A percentile compares a stretch with the other conserved stretches of the same genome.
Evolutionary conservation across 2,888 invertebrate species (phyloP).

Genomic region (Nephrotoma guestfalica): DNA sequence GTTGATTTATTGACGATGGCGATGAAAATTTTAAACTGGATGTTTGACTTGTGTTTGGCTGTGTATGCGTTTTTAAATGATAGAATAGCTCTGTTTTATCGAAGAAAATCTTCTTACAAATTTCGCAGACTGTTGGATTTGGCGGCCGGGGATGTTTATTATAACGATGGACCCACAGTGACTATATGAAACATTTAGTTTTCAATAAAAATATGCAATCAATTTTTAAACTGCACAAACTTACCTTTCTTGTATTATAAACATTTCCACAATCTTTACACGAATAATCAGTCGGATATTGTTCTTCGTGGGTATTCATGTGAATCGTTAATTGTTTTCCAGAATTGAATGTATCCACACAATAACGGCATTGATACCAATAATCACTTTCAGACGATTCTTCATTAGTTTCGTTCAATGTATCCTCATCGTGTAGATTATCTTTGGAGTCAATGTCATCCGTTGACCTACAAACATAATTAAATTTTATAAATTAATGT

Average conservation of each 20-base stretch:
- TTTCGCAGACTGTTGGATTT: slow-evolving; percentile 27
- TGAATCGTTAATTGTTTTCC: slow-evolving; percentile 32
- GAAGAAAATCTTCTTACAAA: slow-evolving; percentile 32
- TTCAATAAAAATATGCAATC: not conserved
- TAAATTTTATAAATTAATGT: slow-evolving; percentile 10
- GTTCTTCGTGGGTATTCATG: slow-evolving; percentile 31
- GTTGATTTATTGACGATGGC: not conserved
- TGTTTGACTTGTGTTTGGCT: not conserved
- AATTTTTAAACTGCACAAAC: not conserved
- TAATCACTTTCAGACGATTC: slow-evolving; percentile 16
- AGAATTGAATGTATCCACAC: slow-evolving; percentile 31
- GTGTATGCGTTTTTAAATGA: slow-evolving; percentile 20
- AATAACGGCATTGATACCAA: slow-evolving; percentile 33
- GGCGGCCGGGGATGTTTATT: slow-evolving; percentile 33
- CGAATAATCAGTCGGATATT: slow-evolving; percentile 31
- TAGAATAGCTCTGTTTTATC: slow-evolving; percentile 29
- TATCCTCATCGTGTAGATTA: not conserved
- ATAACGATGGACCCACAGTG: slow-evolving; percentile 32
- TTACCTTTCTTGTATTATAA: slow-evolving; percentile 24
- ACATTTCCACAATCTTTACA: slow-evolving; percentile 34
- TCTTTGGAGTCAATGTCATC: slow-evolving; percentile 8
- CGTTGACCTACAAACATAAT: slow-evolving; percentile 6
- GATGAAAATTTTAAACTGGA: not conserved
- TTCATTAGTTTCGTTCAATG: not conserved
- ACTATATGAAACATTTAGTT: not conserved